Base-by-base conservation (phyloP, 2,888 invertebrate genomes). In the Campoplex nolae region DNA sequence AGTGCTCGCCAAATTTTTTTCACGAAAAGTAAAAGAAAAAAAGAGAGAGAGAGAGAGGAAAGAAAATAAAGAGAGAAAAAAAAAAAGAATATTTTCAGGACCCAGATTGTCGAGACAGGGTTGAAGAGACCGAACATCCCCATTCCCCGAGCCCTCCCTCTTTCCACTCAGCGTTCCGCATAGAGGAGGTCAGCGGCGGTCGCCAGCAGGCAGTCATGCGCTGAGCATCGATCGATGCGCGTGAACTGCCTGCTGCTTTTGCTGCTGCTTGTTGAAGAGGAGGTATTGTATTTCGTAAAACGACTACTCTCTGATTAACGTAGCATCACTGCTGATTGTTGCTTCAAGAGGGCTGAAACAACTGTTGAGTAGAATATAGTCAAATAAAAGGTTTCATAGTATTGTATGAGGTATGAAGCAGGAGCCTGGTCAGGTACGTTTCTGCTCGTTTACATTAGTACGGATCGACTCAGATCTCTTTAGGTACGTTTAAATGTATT, bases 211-310 rank as follows among this genome's bases (percentile, higher is more conserved):
- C 88, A 83, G 89, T 84, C 84, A 80, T 80, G 84, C 84, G 84
- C 80, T 80, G 51, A 73, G 65, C 90, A 89, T 89, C 91, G 92
- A 92, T 92, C 92, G 92, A 92, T 92, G 91, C 90, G 92, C 92
- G 92, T 92, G 92, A 90, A 84, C 80, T 75, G 80, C 75, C 80
- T 76, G 75, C 84, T 79, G 67, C 32, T 68, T 71, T 65, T 67
- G 68, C 92, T 89, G 89, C 89, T 90, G 89, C 84, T 82, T 70
- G 82, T 54, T 83, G 35, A 76, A 81, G 81, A 85, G 84, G 80
- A 81, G 51, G 80, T 76, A 81, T 84, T 84, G 84, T 85, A 71
- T 85, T 81, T 77, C 76, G 84, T 71, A 81, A 85, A 81, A 85
- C 84, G 80, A 76, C 76, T 67, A 76, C 75, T 68, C 68, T 68